These are phyloP conservation scores for Microplitis mediator DNA, from an alignment of 1,140 invertebrate genomes.

Conservation along the genomic window DNA sequence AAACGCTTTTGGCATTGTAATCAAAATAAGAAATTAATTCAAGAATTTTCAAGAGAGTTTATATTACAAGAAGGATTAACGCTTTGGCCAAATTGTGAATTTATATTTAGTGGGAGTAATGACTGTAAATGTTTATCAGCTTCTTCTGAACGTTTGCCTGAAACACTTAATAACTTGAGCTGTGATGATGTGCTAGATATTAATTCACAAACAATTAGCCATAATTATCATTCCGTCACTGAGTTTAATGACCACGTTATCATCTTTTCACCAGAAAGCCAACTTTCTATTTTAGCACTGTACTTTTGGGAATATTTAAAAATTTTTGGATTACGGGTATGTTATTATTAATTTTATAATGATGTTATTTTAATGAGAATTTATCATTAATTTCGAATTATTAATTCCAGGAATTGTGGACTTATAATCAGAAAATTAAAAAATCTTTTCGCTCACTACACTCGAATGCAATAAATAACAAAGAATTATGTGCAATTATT, in stretches of 20 bases:
- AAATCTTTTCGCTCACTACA: too few species aligned
- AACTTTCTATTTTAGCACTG: not conserved
- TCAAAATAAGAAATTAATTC: slow-evolving; percentile 2
- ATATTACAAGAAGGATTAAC: not conserved
- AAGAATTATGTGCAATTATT: too few species aligned
- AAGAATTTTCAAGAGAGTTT: not conserved
- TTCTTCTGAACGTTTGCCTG: not conserved
- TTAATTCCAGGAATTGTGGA: too few species aligned
- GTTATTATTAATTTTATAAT: not conserved
- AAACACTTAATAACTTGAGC: not conserved
- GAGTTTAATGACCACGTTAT: not conserved
- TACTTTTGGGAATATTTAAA: not conserved
- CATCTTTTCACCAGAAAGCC: not conserved
- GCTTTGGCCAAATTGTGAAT: not conserved
- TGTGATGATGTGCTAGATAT: not conserved
- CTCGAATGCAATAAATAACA: too few species aligned
- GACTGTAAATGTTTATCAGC: too few species aligned
- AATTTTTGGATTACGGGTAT: not conserved
- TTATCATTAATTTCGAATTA: too few species aligned
- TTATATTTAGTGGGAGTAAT: not conserved
- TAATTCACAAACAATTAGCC: not conserved
- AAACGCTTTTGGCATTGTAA: not conserved
- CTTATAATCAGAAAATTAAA: too few species aligned
- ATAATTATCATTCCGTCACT: not conserved
- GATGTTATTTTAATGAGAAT: not conserved